Conservation (phyloP, 1,140 invertebrate species). For the Drosophila paulistorum region DNA sequence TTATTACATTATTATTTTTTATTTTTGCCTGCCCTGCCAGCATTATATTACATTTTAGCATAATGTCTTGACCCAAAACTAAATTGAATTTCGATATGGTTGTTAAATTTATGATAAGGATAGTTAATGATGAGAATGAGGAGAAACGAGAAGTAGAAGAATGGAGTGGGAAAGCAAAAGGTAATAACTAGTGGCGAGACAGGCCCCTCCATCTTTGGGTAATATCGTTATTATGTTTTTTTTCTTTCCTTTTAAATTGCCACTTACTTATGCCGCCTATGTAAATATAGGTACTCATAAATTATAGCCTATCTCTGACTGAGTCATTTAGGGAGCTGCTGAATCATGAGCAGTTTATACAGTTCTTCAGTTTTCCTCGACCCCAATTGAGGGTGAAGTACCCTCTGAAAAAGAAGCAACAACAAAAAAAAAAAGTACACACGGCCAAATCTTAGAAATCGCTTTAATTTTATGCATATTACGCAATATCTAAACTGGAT, state of each 20-base stretch:
- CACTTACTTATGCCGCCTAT: constrained; percentile 3
- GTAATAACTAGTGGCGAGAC: constrained; percentile 26
- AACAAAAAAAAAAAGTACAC: constrained; percentile 10
- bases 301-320: constrained; percentile 58
- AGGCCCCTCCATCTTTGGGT: not conserved
- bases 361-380: not conserved
- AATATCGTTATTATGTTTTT: not conserved
- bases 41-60: constrained; percentile 8
- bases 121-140: not conserved
- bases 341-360: not conserved
- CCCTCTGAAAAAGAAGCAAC: constrained; percentile 28
- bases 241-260: not conserved
- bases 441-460: constrained; percentile 26
- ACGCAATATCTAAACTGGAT: constrained; percentile 50
- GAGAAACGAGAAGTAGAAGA: not conserved
- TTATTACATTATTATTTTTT: not conserved
- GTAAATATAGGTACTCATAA: constrained; percentile 41
- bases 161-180: not conserved
- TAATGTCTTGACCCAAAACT: not conserved
- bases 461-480: constrained; percentile 57
- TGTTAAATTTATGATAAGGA: not conserved
- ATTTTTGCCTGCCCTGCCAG: too few species aligned
- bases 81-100: constrained; percentile 1
- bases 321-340: constrained; percentile 55
- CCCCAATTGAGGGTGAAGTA: constrained; percentile 49